Evolutionary conservation across 2,797 vertebrate genomes (phyloP).

Genomic region (Pelobates cultripes): DNA sequence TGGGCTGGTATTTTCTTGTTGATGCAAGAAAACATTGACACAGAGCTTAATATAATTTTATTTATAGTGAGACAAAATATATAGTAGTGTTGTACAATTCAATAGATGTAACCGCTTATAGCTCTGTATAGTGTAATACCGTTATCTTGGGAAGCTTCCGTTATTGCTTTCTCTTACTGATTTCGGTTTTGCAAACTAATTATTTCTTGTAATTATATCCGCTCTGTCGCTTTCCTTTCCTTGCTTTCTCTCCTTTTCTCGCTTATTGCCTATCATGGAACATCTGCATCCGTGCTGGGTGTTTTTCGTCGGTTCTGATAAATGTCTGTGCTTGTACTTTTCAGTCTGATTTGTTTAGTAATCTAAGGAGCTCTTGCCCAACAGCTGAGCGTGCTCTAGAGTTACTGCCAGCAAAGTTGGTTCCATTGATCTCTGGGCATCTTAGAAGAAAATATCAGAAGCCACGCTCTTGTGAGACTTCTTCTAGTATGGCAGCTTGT

Average conservation of each 20-base stretch:
- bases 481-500: conserved; percentile 7
- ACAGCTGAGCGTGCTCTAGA: background rate
- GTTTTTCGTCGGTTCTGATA: background rate
- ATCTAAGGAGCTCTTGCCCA: background rate
- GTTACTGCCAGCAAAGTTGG: conserved; percentile 15
- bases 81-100: too few species aligned
- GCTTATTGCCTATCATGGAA: background rate
- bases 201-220: conserved; percentile 20
- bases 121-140: too few species aligned
- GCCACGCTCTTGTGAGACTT: background rate
- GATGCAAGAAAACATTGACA: too few species aligned
- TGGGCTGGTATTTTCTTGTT: too few species aligned
- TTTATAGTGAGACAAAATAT: too few species aligned
- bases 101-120: too few species aligned
- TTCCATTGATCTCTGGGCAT: conserved; percentile 10
- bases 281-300: conserved; percentile 31
- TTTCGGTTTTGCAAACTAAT: conserved; percentile 33
- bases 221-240: conserved; percentile 27
- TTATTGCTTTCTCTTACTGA: background rate
- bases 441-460: conserved; percentile 1
- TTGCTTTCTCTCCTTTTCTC: conserved; percentile 31
- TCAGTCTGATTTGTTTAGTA: conserved; percentile 21
- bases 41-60: too few species aligned
- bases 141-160: conserved; percentile 23
- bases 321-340: conserved; percentile 13